Base-by-base conservation (phyloP, 2,797 vertebrate species). In the Simalia tracyae region DNA sequence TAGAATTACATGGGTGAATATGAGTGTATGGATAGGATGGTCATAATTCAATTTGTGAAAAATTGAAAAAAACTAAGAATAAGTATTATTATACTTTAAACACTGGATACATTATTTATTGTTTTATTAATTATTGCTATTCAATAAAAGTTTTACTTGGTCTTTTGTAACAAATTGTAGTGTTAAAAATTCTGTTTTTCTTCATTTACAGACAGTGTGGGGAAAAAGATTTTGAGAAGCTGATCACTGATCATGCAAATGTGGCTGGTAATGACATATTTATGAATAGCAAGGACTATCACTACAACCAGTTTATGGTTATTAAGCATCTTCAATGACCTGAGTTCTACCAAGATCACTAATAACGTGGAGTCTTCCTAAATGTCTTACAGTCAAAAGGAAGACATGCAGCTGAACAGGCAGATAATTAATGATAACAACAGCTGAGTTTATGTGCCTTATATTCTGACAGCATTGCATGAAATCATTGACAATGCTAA, bases 181-280 rank as follows among this genome's bases (percentile, higher is more conserved):
- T 56, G 42, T 87, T 36, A 12, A 86, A 60, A 22, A 28, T 84
- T 89, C 9, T 87, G 17, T 88, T 66, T 90, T 84, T 60, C 46
- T 28, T 87, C 95, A 36, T 95, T 95, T 98, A 96, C 97, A 97
- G 97, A 96, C 97, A 94, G 95, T 95, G 85, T 92, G 95, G 91
- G 92, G 95, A 98, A 95, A 97, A 98, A 95, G 98, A 98, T 97
- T 98, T 99, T 95, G 97, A 98, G 96, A 98, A 98, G 94, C 97
- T 98, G 96, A 98, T 99, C 97, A 97, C 96, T 94, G 96, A 97
- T 84, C 98, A 98, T 92, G 98, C 99, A 68, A 94, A 95, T 95
- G 96, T 97, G 97, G 97, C 98, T 98, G 99, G 99, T 99, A 98
- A 96, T 57, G 54, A 31, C 64, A 91, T 94, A 10, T 91, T 91